A percentile compares a stretch with the other conserved stretches of the same genome.
Evolutionary conservation across 2,888 invertebrate species (phyloP).

Genomic region (Eulithis prunata): DNA sequence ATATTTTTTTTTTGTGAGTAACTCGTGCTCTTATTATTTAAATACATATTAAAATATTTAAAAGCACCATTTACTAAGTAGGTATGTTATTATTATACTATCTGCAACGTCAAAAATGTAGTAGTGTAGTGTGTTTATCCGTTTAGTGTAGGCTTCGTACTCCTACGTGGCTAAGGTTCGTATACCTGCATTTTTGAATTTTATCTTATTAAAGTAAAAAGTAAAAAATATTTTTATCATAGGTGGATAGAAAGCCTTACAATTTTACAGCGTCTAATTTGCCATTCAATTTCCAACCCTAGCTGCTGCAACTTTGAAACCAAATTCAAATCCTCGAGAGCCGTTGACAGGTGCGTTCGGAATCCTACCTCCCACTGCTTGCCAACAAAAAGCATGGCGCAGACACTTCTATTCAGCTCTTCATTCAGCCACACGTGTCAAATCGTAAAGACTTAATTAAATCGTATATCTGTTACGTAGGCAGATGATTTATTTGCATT

Average conservation of each 20-base stretch:
- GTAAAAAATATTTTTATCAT: not conserved
- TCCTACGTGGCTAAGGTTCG: no score
- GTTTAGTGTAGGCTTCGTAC: no score
- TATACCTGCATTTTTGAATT: no score
- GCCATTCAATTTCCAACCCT: constrained; percentile 41
- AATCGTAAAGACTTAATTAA: constrained; percentile 78
- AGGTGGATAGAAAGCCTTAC: constrained; percentile 25
- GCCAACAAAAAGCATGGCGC: constrained; percentile 66
- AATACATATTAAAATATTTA: no score
- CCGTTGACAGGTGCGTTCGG: constrained; percentile 76
- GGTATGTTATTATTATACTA: no score
- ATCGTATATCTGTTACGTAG: constrained; percentile 69
- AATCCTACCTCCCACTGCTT: constrained; percentile 77
- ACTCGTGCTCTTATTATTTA: no score
- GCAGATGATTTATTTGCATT: constrained; percentile 71
- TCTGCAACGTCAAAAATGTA: no score
- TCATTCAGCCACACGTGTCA: constrained; percentile 75
- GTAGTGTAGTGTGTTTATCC: no score
- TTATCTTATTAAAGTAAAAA: no score
- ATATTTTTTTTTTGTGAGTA: no score
- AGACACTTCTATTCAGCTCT: constrained; percentile 64
- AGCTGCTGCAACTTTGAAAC: constrained; percentile 23
- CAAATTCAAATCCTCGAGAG: constrained; percentile 46
- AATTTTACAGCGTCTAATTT: constrained; percentile 18
- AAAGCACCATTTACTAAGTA: no score